phyloP scores from a whole-genome alignment of 2,113 vertebrate genomes.

The Danio rerio region GRCz12tu NC_133197.1:85001-85500 shows the following conservation, averaged over 20 bases:
- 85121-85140: conserved; percentile 85
- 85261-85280: conserved; percentile 52
- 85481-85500: not conserved
- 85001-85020: conserved; percentile 57
- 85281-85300: not conserved
- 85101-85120: conserved; percentile 79
- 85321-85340: not conserved
- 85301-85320: not conserved
- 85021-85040: conserved; percentile 51
- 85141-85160: conserved; percentile 75
- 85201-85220: conserved; percentile 79
- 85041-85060: not conserved
- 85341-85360: conserved; percentile 21
- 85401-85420: conserved; percentile 82
- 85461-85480: conserved; percentile 34
- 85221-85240: conserved; percentile 77
- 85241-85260: conserved; percentile 62
- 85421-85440: conserved; percentile 80
- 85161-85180: conserved; percentile 73
- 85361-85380: conserved; percentile 40
- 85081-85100: not conserved
- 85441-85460: conserved; percentile 63
- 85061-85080: not conserved
- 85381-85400: conserved; percentile 73
- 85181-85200: conserved; percentile 75